Conservation (phyloP, 2,113 vertebrate genomes). For the Corythornis vintsioides region DNA sequence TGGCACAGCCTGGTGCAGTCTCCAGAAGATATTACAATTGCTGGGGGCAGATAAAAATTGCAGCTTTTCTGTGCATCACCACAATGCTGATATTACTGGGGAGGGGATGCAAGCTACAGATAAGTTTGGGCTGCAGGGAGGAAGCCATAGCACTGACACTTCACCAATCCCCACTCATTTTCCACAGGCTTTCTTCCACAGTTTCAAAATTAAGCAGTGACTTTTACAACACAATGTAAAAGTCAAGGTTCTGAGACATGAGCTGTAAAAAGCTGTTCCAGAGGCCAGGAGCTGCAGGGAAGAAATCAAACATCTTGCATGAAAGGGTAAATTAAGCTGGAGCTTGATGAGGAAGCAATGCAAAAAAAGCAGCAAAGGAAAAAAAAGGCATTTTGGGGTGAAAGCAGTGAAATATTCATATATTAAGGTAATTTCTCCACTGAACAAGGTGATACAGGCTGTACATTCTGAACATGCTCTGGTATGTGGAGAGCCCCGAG, state of each 20-base stretch:
- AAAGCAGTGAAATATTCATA: neutral
- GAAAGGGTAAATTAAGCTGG: neutral
- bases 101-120: constrained; percentile 25
- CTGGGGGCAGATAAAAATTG: constrained; percentile 45
- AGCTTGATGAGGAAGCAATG: neutral
- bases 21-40: constrained; percentile 30
- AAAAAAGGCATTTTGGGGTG: neutral
- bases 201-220: neutral
- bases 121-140: neutral
- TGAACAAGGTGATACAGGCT: neutral
- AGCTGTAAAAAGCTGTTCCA: neutral
- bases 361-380: neutral
- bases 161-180: neutral
- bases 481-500: neutral
- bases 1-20: neutral
- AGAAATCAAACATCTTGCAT: neutral
- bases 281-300: neutral
- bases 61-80: constrained; percentile 14
- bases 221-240: neutral
- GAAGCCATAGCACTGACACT: neutral
- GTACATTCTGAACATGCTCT: neutral
- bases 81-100: constrained; percentile 30
- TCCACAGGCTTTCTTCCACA: neutral
- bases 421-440: neutral
- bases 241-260: neutral